phyloP scores from a whole-genome alignment of 2,113 vertebrate species.

The Passer domesticus region DNA sequence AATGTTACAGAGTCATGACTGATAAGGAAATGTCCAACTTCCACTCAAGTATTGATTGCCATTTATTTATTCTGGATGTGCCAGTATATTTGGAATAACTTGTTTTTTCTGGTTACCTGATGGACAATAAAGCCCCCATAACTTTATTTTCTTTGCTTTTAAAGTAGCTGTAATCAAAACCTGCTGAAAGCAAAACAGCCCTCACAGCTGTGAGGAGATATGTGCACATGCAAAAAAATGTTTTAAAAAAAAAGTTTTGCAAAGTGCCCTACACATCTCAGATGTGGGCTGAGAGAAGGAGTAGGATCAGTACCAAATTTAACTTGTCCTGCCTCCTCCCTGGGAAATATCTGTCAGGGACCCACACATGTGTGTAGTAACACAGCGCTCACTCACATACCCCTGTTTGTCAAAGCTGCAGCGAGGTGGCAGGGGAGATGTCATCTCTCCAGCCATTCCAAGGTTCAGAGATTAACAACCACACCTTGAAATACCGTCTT shows the following conservation, averaged over 20 bases:
- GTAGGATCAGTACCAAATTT: background rate
- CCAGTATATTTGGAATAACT: background rate
- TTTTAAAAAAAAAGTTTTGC: background rate
- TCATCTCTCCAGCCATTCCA: background rate
- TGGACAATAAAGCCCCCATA: rapidly evolving
- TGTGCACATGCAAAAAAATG: background rate
- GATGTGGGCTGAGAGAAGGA: background rate
- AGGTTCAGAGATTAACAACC: background rate
- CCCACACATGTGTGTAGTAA: background rate
- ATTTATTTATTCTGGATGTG: background rate
- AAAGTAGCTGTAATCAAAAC: background rate
- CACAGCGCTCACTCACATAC: rapidly evolving
- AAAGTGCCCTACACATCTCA: background rate
- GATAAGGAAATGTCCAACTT: background rate
- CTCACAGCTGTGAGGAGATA: background rate
- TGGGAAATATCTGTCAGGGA: background rate
- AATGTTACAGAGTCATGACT: background rate
- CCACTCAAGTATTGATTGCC: background rate
- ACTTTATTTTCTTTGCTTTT: background rate
- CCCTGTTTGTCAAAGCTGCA: background rate
- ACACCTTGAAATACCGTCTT: background rate
- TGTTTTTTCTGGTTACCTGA: background rate
- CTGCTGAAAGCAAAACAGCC: background rate
- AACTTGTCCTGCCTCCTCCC: background rate
- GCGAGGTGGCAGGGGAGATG: background rate